Percentiles rank a stretch among this genome's conserved stretches.
These are phyloP conservation scores for Bellardia bayeri DNA, from an alignment of 2,888 invertebrate species.

Conservation along the genomic window DNA sequence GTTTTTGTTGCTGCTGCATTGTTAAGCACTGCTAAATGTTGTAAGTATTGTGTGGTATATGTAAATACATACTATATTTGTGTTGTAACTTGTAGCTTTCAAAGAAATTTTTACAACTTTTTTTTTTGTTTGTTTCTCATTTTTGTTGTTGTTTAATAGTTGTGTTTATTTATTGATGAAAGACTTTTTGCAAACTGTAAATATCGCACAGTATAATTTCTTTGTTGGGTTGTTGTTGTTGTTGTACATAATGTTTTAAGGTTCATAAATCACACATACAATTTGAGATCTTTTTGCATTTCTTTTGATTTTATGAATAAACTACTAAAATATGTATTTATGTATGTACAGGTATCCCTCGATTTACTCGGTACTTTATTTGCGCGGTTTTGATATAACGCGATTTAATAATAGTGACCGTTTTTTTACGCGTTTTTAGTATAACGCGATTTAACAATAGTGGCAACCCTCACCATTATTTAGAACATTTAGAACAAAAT, in stretches of 20 bases:
- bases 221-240: conserved; percentile 33
- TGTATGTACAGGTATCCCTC: too few species aligned
- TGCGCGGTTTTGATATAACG: too few species aligned
- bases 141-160: background rate
- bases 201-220: conserved; percentile 18
- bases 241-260: conserved; percentile 27
- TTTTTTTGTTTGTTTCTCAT: conserved; percentile 20
- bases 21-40: conserved; percentile 50
- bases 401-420: too few species aligned
- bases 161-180: conserved; percentile 68
- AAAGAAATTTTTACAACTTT: conserved; percentile 41
- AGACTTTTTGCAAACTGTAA: conserved; percentile 44
- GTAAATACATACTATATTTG: background rate
- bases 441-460: too few species aligned
- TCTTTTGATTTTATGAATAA: conserved; percentile 4
- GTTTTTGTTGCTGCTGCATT: conserved; percentile 21
- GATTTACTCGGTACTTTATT: too few species aligned
- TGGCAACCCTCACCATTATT: too few species aligned
- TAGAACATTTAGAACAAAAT: too few species aligned
- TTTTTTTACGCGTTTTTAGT: too few species aligned
- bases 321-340: conserved; percentile 49
- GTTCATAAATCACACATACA: conserved; percentile 62
- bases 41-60: conserved; percentile 39
- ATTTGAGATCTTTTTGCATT: background rate
- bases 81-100: conserved; percentile 22